Evolutionary conservation across 1,140 invertebrate species (phyloP).

Genomic region (Cataglyphis hispanica): DNA sequence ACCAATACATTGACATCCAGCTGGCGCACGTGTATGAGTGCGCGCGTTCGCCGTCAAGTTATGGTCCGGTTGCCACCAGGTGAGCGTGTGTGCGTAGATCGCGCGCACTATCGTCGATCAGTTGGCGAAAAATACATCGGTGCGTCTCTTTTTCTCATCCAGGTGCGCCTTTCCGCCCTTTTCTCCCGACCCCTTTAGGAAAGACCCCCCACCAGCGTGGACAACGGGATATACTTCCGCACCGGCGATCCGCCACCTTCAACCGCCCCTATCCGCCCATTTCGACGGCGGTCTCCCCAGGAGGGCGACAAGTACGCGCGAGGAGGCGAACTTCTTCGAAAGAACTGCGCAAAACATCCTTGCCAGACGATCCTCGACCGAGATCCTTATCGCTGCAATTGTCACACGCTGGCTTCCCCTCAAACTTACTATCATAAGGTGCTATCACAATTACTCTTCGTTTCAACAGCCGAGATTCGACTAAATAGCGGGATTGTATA

Average conservation of each 20-base stretch:
- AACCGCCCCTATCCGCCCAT: slow-evolving; percentile 78
- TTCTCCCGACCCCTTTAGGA: slow-evolving; percentile 17
- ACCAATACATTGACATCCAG: not conserved
- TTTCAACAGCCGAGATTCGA: not conserved
- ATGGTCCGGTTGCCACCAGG: slow-evolving; percentile 17
- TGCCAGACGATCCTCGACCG: slow-evolving; percentile 26
- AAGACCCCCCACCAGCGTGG: slow-evolving; percentile 58
- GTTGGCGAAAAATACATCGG: slow-evolving; percentile 72
- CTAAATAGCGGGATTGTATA: not conserved
- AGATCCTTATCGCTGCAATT: slow-evolving; percentile 39
- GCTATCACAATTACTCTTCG: slow-evolving; percentile 23
- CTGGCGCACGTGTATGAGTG: slow-evolving; percentile 42
- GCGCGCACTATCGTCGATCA: slow-evolving; percentile 58
- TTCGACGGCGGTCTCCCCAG: slow-evolving; percentile 57
- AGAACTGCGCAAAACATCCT: slow-evolving; percentile 77
- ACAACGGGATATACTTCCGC: slow-evolving; percentile 21
- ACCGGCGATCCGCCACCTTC: slow-evolving; percentile 60
- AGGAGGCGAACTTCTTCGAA: slow-evolving; percentile 72
- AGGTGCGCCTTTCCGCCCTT: too few relatives aligned
- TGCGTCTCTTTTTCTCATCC: slow-evolving; percentile 62
- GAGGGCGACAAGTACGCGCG: slow-evolving; percentile 73
- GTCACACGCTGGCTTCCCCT: slow-evolving; percentile 26
- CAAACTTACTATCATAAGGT: slow-evolving; percentile 39
- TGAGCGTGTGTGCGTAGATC: slow-evolving; percentile 20
- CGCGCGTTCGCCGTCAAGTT: slow-evolving; percentile 18